Evolutionary conservation across 2,797 vertebrate genomes (phyloP).

Genomic region (Setipinna tenuifilis): DNA sequence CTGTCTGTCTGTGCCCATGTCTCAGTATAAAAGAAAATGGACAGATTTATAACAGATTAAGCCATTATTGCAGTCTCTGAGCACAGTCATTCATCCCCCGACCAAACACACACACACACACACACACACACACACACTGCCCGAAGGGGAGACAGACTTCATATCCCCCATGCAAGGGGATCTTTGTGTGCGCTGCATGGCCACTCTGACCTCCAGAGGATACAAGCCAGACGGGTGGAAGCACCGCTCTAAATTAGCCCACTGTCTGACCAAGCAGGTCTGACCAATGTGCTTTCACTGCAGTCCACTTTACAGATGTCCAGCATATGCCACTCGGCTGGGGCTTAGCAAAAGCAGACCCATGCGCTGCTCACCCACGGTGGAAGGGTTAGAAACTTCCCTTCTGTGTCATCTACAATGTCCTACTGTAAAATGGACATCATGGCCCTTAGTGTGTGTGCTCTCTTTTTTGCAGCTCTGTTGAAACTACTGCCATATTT

Average conservation of each 20-base stretch:
- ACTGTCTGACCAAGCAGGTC: conserved; percentile 45
- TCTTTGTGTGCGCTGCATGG: conserved; percentile 45
- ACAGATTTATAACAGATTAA: conserved; percentile 5
- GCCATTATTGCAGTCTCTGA: not conserved
- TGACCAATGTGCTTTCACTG: conserved; percentile 18
- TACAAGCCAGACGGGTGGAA: conserved; percentile 59
- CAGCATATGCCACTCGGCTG: not conserved
- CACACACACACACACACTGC: not conserved
- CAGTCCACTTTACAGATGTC: not conserved
- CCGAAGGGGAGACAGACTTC: conserved; percentile 1
- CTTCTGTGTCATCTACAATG: not conserved
- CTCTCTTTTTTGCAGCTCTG: not conserved
- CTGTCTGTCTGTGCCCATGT: not conserved
- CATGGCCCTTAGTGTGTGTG: not conserved
- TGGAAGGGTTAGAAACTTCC: not conserved
- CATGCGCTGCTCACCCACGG: not conserved
- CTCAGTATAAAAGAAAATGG: not conserved
- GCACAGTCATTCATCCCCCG: not conserved
- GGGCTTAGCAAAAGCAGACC: not conserved
- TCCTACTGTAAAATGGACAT: not conserved
- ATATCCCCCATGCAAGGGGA: conserved; percentile 25
- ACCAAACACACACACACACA: too few relatives aligned
- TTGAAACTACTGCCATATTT: not conserved
- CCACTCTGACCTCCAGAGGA: conserved; percentile 57
- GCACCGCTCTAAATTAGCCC: conserved; percentile 33